Evolutionary conservation across 2,797 vertebrate genomes (phyloP).

Genomic region (Hippopotamyrus pictus): DNA sequence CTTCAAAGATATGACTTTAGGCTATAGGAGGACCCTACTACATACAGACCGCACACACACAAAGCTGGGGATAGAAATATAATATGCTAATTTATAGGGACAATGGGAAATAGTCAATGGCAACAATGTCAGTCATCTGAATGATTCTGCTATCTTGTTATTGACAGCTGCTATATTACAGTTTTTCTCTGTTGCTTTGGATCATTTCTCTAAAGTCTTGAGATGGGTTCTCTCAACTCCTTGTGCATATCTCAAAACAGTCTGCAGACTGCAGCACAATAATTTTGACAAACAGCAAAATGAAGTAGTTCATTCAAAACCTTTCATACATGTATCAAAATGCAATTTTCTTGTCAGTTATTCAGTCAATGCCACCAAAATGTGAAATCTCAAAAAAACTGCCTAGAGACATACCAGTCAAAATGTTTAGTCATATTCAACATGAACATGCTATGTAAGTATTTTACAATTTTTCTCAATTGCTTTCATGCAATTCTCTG

Average conservation of each 20-base stretch:
- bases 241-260: background rate
- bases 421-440: background rate
- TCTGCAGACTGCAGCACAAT: background rate
- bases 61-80: background rate
- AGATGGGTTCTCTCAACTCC: background rate
- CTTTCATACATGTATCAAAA: background rate
- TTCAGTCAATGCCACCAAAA: background rate
- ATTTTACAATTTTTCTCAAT: background rate
- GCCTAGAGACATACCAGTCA: background rate
- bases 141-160: background rate
- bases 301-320: background rate
- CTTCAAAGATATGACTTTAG: background rate
- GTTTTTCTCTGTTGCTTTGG: background rate
- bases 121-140: background rate
- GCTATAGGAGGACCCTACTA: background rate
- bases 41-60: background rate
- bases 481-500: background rate
- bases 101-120: background rate
- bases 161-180: background rate
- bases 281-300: background rate
- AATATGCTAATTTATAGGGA: background rate
- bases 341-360: background rate
- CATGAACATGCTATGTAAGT: background rate
- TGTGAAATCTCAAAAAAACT: background rate
- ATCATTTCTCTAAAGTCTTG: background rate